phyloP scores from a whole-genome alignment of 2,797 vertebrate species.

The Anniella stebbinsi region DNA sequence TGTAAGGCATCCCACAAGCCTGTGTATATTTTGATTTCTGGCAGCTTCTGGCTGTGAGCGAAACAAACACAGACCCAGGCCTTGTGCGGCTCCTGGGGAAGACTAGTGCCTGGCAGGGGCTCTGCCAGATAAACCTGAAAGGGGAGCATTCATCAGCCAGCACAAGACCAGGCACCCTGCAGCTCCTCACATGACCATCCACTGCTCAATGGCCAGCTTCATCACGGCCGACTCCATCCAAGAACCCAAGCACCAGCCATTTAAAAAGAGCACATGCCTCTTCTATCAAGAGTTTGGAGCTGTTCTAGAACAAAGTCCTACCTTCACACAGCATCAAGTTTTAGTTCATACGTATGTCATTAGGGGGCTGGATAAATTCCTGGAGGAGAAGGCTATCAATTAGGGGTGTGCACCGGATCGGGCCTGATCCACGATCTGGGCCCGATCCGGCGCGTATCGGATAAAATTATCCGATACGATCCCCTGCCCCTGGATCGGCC shows the following conservation, averaged over 20 bases:
- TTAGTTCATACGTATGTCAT: neutral
- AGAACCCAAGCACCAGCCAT: neutral
- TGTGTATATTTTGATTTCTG: constrained; percentile 2
- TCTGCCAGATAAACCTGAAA: constrained; percentile 31
- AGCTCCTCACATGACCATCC: neutral
- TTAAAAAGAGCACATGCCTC: neutral
- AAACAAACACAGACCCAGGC: constrained; percentile 2
- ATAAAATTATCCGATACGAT: too few species aligned
- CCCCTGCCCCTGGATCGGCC: too few species aligned
- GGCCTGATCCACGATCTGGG: too few species aligned
- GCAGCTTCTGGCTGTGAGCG: neutral
- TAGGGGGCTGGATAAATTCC: too few species aligned
- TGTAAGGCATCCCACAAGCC: neutral
- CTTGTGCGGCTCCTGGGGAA: neutral
- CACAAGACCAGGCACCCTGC: neutral
- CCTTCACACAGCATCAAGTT: neutral
- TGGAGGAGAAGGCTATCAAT: too few species aligned
- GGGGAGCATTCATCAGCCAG: constrained; percentile 7
- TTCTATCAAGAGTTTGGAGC: neutral
- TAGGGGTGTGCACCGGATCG: too few species aligned
- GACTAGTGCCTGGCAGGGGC: neutral
- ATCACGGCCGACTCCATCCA: neutral
- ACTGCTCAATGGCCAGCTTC: neutral
- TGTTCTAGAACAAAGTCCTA: neutral
- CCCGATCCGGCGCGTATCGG: too few species aligned